Evolutionary conservation across 1,140 invertebrate species (phyloP), one percentile per base, ranked within the genome.

Genomic region (Trachymyrmex septentrionalis): DNA sequence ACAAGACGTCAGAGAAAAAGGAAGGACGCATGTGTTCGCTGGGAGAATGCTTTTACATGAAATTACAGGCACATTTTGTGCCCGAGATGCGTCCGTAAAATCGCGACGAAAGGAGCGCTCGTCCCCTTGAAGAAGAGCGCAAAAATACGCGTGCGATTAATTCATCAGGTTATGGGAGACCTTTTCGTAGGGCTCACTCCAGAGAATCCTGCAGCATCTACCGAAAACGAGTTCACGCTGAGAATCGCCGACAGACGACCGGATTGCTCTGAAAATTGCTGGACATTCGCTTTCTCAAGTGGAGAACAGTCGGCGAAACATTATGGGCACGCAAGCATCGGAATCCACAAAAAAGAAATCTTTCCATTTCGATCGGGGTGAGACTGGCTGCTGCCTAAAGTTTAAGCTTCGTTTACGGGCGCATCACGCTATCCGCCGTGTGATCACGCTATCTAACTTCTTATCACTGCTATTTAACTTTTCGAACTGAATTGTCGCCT

Each of bases 141-240:
- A 71, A 44, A 75, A 72, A 81, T 90, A 85, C 53, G 57, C 44
- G 55, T 55, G 76, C 90, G 90, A 91, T 91, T 91, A 91, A 90
- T 91, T 91, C 89, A 81, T 91, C 90, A 90, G 84, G 89, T 91
- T 91, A 91, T 90, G 89, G 73, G 59, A 12, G 0, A 48, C 69
- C 78, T 57, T 19, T n/a, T 50, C 72, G 50, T 63, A 73, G 80
- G 38, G 24, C 57, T 16, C 27, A 48, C 21, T 50, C 30, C 6
- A 7, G 10, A 48, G 48, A 10, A 34, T 44, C 53, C 73, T 12
- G 72, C 27, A 81, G 38, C 44, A 81, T 64, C 86, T 53, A 59
- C 61, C 72, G 61, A 64, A 61, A 86, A 91, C 61, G 84, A 76
- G 84, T 91, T 91, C 90, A 90, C 87, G 88, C 88, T 90, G 89